Base-by-base conservation (phyloP, 2,797 vertebrate species). In the Pelochelys cantorii region DNA sequence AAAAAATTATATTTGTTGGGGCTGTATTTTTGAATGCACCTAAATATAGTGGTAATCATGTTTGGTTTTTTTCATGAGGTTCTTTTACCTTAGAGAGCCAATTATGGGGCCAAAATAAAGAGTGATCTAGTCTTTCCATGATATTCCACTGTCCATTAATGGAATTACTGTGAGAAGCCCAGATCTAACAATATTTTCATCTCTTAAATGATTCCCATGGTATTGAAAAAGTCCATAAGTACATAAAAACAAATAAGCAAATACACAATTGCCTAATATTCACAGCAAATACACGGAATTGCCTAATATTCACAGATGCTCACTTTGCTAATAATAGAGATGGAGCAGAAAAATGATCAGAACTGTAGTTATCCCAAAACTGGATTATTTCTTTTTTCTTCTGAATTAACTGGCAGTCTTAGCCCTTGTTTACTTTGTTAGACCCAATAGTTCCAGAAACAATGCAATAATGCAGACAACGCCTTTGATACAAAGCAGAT, bases 51-150 rank as follows among this genome's bases (percentile, higher is more conserved):
- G 23, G 9, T 86, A 34, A 8, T 68, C 14, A n/a, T 56, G 12
- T 2, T 52, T 82, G 42, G 9, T 37, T 1, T 82, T 94, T 88
- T 42, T 81, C 37, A 1, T 79, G 29, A 80, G 20, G 31, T 34
- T 81, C 7, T 81, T 94, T 86, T 89, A 34, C 54, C 29, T 86
- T 14, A 56, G 18, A 7, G 77, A 85, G 15, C 2, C 18, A 84
- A 60, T 83, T 95, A 89, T 42, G 2, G 29, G 25, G 6, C 10
- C 1, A 90, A 82, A 95, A 93, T 54, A 65, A 93, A 84, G 78
- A 56, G 7, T 15, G 74, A 48, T 77, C 6, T 79, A 7, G 0
- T 68, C 86, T 87, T 85, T 55, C 11, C 53, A 17, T 27, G 7
- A 2, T 79, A 71, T 86, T 88, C 86, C 31, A 57, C 11, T 75